These are phyloP conservation scores for Priapulus caudatus DNA, from an alignment of 2,888 invertebrate species.

Conservation along the genomic window DNA sequence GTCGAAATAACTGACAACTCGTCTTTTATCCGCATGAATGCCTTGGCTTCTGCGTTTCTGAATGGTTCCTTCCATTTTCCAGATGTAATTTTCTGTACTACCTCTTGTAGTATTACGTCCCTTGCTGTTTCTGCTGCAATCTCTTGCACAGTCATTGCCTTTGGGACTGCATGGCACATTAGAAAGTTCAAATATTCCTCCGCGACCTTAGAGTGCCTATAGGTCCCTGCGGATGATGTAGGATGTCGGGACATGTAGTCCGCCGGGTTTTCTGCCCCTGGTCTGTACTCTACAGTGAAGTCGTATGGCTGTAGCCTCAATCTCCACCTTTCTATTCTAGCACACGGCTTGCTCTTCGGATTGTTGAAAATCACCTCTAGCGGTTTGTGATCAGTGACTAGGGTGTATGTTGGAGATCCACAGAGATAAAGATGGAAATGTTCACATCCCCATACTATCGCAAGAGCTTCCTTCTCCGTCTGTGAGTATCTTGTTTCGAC, in stretches of 20 bases:
- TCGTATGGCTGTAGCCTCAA: conserved; percentile 22
- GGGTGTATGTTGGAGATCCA: conserved; percentile 23
- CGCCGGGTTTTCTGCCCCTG: conserved; percentile 23
- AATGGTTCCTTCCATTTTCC: too few species aligned
- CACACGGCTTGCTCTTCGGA: conserved; percentile 22
- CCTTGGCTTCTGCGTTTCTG: too few species aligned
- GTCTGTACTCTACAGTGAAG: conserved; percentile 18
- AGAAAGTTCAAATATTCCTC: too few species aligned
- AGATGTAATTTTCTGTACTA: neutral
- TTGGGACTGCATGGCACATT: neutral
- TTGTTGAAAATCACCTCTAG: conserved; percentile 23
- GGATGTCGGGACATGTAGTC: conserved; percentile 25
- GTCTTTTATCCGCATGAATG: too few species aligned
- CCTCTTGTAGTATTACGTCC: neutral
- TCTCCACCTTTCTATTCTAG: conserved; percentile 24
- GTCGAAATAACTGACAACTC: too few species aligned
- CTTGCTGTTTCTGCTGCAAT: neutral
- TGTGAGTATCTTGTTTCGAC: conserved; percentile 21
- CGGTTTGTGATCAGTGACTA: conserved; percentile 27
- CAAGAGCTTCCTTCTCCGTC: conserved; percentile 23
- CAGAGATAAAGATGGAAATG: conserved; percentile 26
- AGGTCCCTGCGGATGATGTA: too few species aligned
- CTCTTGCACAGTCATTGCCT: neutral
- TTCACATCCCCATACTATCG: conserved; percentile 26
- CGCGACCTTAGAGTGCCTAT: too few species aligned